Base-by-base conservation (phyloP, 1,140 invertebrate species). In the Penaeus indicus region DNA sequence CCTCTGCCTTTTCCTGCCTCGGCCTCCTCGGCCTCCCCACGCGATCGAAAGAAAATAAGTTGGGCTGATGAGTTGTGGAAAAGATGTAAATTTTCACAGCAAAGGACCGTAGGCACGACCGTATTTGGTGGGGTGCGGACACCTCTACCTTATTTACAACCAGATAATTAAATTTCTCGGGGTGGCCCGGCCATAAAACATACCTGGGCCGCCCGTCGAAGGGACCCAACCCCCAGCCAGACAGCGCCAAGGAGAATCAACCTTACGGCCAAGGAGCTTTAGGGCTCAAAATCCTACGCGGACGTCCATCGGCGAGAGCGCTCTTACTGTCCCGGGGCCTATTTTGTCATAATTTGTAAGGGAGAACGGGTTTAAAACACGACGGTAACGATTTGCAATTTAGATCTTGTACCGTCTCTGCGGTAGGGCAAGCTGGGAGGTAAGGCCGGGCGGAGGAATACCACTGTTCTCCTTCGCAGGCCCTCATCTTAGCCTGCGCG, bases 311-410 rank as follows among this genome's bases (percentile, higher is more conserved):
- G 21, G 38, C 38, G 42, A 25, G n/a, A 13, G 54, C 38, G 84
- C 27, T 78, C n/a, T 25, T 87, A 61, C 21, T 22, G 69, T 19
- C 25, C 21, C n/a, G 25, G 42, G 81, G 80, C 78, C 86, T 82
- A 81, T 87, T 87, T 87, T 87, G 86, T 87, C 86, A 87, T 87
- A 87, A 87, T 87, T 87, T 87, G 86, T 87, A 87, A 87, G 86
- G 62, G 86, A 87, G 86, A 87, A 72, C 38, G 86, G 64, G 78
- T 82, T 60, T 87, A 87, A 82, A 82, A 87, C 80, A 75, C 67
- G 64, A 16, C 80, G 78, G 86, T 79, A 78, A 82, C 64, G 21
- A 87, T 87, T 87, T 82, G 69, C 79, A 87, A 87, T 87, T 87
- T 87, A 87, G 86, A 87, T 87, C 86, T 87, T 87, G 60, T 54